These are phyloP conservation scores for Drosophila mauritiana DNA, from an alignment of 1,140 invertebrate species.

Conservation along the genomic window DNA sequence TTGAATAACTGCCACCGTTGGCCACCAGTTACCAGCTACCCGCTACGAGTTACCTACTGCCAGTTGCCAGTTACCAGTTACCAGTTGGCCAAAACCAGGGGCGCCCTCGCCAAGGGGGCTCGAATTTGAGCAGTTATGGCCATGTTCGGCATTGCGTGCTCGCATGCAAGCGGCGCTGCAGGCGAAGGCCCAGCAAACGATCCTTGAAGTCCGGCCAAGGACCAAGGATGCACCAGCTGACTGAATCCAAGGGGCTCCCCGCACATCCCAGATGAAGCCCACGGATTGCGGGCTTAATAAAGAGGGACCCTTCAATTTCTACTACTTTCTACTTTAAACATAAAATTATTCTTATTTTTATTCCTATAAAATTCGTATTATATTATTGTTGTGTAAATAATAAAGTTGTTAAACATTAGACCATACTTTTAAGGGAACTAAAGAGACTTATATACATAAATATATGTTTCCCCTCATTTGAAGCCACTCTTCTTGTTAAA, in stretches of 20 bases:
- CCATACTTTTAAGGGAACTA: no score
- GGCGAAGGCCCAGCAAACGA: constrained; percentile 39
- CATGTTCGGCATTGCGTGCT: constrained; percentile 25
- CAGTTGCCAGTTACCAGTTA: constrained; percentile 4
- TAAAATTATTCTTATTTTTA: no score
- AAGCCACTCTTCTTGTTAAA: no score
- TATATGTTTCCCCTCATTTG: no score
- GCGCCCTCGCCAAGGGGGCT: not conserved
- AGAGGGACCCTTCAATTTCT: no score
- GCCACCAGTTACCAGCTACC: constrained; percentile 28
- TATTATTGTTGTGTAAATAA: no score
- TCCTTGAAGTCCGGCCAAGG: constrained; percentile 32
- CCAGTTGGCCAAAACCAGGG: constrained; percentile 33
- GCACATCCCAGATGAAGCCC: not conserved
- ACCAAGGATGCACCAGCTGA: constrained; percentile 1
- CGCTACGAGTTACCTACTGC: constrained; percentile 1
- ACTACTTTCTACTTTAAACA: no score
- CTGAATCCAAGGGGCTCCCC: not conserved
- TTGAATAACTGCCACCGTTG: constrained; percentile 68
- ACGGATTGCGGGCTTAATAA: not conserved
- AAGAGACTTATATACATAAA: no score
- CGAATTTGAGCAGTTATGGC: not conserved
- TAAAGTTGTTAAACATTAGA: no score
- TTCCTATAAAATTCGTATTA: no score
- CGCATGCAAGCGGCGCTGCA: constrained; percentile 35